Evolutionary conservation across 2,797 vertebrate genomes (phyloP).

Genomic region (Aldrovandia affinis): DNA sequence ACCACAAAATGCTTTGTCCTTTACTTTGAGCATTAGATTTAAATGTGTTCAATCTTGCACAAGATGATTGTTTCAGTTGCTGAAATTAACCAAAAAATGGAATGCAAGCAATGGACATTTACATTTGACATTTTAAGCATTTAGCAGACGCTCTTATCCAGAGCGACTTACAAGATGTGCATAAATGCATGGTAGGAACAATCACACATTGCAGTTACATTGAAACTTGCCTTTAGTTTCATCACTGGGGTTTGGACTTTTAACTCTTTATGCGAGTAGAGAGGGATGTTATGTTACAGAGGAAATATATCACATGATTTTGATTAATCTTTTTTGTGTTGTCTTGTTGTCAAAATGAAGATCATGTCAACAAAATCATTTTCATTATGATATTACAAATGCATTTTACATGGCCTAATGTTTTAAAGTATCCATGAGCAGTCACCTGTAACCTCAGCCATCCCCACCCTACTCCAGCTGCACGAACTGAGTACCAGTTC

Average conservation of each 20-base stretch:
- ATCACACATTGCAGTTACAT: neutral
- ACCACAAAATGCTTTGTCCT: neutral
- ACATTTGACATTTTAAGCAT: too few species aligned
- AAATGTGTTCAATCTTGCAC: neutral
- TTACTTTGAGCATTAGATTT: neutral
- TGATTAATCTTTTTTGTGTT: too few species aligned
- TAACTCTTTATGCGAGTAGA: slow-evolving; percentile 74
- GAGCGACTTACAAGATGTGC: too few species aligned
- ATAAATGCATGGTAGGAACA: too few species aligned
- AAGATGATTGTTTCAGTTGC: neutral
- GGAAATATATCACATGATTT: too few species aligned
- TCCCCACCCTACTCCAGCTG: neutral
- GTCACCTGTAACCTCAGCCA: neutral
- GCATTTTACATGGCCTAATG: neutral
- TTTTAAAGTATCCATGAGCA: neutral
- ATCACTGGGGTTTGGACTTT: slow-evolving; percentile 71
- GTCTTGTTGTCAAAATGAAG: too few species aligned
- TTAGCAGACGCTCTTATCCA: too few species aligned
- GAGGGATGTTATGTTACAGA: slow-evolving; percentile 59
- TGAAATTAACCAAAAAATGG: neutral
- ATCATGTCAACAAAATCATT: slow-evolving; percentile 34
- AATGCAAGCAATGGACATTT: neutral
- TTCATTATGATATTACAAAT: neutral
- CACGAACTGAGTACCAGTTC: neutral
- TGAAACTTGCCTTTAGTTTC: slow-evolving; percentile 70